phyloP scores from a whole-genome alignment of 2,113 vertebrate genomes.

The Typhlomys cinereus region DNA sequence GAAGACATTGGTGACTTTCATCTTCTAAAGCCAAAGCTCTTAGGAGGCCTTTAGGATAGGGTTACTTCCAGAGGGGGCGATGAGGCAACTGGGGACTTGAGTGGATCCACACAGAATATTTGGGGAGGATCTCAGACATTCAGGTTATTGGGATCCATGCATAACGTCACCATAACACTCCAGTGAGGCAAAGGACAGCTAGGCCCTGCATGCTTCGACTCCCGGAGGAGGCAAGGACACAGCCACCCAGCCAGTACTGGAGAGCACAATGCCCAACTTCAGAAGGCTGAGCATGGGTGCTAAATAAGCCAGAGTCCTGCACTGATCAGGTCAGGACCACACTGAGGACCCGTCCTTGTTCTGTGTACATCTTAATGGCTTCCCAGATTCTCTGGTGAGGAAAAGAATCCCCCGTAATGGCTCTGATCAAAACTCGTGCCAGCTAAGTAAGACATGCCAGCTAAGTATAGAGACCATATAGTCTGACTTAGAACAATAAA shows the following conservation, averaged over 20 bases:
- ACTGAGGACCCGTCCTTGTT: background rate
- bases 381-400: background rate
- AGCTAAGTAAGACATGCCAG: background rate
- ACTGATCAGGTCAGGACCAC: background rate
- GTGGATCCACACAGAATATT: rapidly evolving
- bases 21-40: background rate
- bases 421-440: background rate
- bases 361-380: no score
- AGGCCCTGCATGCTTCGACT: background rate
- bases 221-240: background rate
- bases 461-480: background rate
- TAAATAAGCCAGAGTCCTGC: background rate
- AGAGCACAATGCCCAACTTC: background rate
- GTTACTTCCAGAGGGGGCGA: background rate
- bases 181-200: background rate
- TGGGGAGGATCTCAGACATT: background rate
- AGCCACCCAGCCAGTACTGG: rapidly evolving
- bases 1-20: background rate
- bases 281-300: background rate
- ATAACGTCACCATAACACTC: background rate
- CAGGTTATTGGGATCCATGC: background rate
- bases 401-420: background rate
- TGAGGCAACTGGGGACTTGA: background rate
- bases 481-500: background rate
- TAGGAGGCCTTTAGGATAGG: background rate